Evolutionary conservation across 2,113 vertebrate species (phyloP).

Genomic region (Pitta sordida): DNA sequence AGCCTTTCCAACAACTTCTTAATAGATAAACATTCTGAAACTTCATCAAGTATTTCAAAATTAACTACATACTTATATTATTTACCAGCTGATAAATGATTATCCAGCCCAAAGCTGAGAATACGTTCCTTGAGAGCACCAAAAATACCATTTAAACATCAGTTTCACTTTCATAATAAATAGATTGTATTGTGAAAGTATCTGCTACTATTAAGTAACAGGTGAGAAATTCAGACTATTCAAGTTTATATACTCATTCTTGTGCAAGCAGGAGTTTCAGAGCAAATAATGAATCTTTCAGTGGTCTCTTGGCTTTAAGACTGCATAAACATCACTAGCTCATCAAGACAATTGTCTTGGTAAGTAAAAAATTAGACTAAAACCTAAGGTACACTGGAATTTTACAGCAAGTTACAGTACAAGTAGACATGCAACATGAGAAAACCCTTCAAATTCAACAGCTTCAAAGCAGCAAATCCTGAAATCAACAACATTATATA

Average conservation of each 20-base stretch:
- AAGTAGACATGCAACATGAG: not conserved
- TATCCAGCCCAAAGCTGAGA: not conserved
- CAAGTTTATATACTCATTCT: not conserved
- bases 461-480: not conserved
- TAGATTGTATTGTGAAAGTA: not conserved
- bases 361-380: not conserved
- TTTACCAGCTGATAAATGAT: not conserved
- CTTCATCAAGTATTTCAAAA: not conserved
- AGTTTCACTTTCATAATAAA: not conserved
- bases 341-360: not conserved
- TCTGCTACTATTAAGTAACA: not conserved
- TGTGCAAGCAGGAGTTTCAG: not conserved
- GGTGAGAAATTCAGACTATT: not conserved
- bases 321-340: not conserved
- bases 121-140: not conserved
- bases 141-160: not conserved
- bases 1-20: not conserved
- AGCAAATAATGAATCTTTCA: not conserved
- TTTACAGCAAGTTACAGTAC: not conserved
- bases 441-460: not conserved
- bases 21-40: not conserved
- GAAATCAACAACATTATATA: not conserved
- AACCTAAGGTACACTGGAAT: constrained; percentile 39
- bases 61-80: not conserved
- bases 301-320: not conserved